phyloP scores from a whole-genome alignment of 1,140 invertebrate genomes.

The Araneus ventricosus region DNA sequence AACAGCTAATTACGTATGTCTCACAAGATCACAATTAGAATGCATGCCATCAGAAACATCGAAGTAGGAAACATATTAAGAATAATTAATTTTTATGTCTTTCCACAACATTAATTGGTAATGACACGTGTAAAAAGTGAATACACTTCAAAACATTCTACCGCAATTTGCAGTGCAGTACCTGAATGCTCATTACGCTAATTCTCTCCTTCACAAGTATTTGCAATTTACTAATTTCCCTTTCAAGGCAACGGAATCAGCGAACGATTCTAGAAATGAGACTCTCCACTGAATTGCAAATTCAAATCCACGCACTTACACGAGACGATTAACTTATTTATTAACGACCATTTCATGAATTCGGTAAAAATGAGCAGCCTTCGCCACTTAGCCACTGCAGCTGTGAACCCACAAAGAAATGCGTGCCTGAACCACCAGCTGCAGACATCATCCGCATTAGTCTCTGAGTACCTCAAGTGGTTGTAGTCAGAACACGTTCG shows the following conservation, averaged over 20 bases:
- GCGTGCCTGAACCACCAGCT: conserved; percentile 37
- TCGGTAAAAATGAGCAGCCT: conserved; percentile 13
- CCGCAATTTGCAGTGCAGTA: background rate
- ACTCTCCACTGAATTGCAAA: background rate
- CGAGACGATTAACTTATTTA: conserved; percentile 32
- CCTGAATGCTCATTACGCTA: background rate
- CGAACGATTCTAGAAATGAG: background rate
- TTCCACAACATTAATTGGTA: too few species aligned
- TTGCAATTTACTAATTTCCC: background rate
- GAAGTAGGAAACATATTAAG: too few species aligned
- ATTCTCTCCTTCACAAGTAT: background rate
- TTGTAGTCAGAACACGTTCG: conserved; percentile 58
- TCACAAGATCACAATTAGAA: too few species aligned
- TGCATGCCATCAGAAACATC: too few species aligned
- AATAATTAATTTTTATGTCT: too few species aligned
- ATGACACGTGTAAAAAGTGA: too few species aligned
- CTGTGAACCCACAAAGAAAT: conserved; percentile 7
- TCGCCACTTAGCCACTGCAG: background rate
- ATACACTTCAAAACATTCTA: background rate
- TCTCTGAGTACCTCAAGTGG: conserved; percentile 30
- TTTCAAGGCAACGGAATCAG: background rate
- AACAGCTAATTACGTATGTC: too few species aligned
- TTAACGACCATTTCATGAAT: conserved; percentile 38
- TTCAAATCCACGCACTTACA: background rate
- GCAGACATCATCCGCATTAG: background rate